These are phyloP conservation scores for Anastrepha ludens DNA, from an alignment of 1,140 invertebrate genomes.

Conservation along the genomic window DNA sequence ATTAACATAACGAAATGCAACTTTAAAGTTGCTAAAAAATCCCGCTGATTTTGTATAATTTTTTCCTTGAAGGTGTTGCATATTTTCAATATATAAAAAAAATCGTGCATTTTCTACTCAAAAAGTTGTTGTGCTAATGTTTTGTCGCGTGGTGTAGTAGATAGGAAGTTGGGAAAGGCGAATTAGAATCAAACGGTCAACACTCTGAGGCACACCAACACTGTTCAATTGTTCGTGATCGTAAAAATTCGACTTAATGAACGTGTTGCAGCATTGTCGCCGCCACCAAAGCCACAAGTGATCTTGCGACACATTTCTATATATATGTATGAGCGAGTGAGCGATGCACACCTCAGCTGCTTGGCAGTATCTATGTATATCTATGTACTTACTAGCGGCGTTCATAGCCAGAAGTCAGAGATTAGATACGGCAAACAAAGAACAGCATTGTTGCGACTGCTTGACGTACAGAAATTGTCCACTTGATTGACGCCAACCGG, in stretches of 20 bases:
- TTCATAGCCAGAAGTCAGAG: not conserved
- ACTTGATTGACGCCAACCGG: constrained; percentile 44
- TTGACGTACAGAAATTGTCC: not conserved
- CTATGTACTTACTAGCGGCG: not conserved
- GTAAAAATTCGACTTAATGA: constrained; percentile 35
- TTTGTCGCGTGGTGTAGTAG: too few species aligned
- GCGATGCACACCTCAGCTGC: constrained; percentile 18
- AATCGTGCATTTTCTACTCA: too few species aligned
- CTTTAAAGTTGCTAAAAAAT: too few species aligned
- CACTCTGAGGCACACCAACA: not conserved
- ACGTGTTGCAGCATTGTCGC: constrained; percentile 40
- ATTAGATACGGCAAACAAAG: constrained; percentile 7
- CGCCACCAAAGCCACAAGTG: constrained; percentile 22
- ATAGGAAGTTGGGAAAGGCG: not conserved
- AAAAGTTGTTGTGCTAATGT: too few species aligned
- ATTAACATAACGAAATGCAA: too few species aligned
- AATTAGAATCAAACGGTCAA: constrained; percentile 6
- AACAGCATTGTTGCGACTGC: not conserved
- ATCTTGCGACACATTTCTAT: not conserved
- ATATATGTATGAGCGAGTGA: not conserved
- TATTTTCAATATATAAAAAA: too few species aligned
- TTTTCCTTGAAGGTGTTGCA: too few species aligned
- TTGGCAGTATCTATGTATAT: not conserved
- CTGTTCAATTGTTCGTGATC: not conserved
- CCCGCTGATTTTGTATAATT: too few species aligned